A percentile compares a stretch with the other conserved stretches of the same genome.
phyloP scores from a whole-genome alignment of 2,797 vertebrate genomes.

The Myotis vivesi region DNA sequence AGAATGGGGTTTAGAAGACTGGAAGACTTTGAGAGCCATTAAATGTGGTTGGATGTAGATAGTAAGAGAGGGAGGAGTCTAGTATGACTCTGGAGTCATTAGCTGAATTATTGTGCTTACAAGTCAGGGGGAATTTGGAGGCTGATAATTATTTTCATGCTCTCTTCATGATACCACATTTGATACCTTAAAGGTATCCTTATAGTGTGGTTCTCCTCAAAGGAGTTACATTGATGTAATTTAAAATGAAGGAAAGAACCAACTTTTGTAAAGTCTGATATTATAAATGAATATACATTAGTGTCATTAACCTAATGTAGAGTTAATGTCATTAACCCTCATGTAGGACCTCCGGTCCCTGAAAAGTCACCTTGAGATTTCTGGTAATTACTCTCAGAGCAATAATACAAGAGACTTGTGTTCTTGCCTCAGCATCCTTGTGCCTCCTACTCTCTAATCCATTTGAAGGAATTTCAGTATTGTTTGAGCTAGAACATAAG shows the following conservation, averaged over 20 bases:
- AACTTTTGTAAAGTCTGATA: not conserved
- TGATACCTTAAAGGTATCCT: not conserved
- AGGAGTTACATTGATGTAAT: not conserved
- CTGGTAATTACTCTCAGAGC: not conserved
- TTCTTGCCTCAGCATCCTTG: not conserved
- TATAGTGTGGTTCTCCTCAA: not conserved
- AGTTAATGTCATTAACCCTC: not conserved
- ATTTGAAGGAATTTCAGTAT: not conserved
- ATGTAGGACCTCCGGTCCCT: not conserved
- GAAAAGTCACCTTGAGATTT: not conserved
- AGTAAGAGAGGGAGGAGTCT: not conserved
- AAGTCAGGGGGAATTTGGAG: not conserved
- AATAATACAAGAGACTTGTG: not conserved
- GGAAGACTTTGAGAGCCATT: not conserved
- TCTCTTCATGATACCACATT: not conserved
- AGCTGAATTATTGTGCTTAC: not conserved
- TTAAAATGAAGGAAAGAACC: not conserved
- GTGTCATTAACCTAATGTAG: not conserved
- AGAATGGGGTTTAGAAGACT: not conserved
- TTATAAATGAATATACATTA: not conserved
- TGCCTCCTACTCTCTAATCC: not conserved
- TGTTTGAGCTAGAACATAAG: not conserved
- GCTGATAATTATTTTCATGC: not conserved
- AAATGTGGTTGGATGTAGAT: not conserved
- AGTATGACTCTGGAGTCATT: not conserved